Percentiles rank a stretch among this genome's conserved stretches.
phyloP scores from a whole-genome alignment of 2,113 vertebrate species.

The Columbina picui region DNA sequence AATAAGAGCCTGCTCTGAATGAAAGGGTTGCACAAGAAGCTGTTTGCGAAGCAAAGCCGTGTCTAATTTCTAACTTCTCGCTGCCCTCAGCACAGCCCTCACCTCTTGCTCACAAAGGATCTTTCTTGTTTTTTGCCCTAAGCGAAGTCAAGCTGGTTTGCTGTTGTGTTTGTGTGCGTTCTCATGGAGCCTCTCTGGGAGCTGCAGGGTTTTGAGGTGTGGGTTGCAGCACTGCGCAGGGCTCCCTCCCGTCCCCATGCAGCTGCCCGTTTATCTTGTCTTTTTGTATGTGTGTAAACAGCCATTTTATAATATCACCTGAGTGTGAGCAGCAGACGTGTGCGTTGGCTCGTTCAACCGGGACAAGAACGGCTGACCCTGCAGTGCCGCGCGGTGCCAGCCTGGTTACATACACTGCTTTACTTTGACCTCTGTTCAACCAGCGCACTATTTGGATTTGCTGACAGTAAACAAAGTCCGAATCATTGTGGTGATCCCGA shows the following conservation, averaged over 20 bases:
- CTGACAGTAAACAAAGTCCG: background rate
- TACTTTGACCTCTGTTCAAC: conserved; percentile 27
- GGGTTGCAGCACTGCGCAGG: background rate
- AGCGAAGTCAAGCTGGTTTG: background rate
- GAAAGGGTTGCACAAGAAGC: background rate
- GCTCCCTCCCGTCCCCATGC: background rate
- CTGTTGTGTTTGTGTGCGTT: accelerated
- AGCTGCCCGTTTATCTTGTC: conserved; percentile 4
- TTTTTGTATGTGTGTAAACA: conserved; percentile 13
- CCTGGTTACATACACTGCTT: background rate
- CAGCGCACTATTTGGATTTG: conserved; percentile 23
- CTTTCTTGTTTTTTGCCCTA: background rate
- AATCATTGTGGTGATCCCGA: background rate
- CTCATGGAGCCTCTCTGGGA: accelerated
- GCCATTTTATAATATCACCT: background rate
- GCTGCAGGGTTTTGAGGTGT: background rate
- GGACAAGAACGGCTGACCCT: background rate
- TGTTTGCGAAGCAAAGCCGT: background rate
- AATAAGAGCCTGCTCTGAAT: background rate
- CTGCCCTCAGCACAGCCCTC: background rate
- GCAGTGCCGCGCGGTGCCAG: conserved; percentile 17
- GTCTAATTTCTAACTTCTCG: background rate
- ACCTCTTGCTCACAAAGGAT: background rate
- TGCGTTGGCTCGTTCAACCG: background rate
- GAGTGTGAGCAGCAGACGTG: background rate